A percentile compares a stretch with the other conserved stretches of the same genome.
Evolutionary conservation across 2,888 invertebrate genomes (phyloP).

Genomic region (Petrolisthes cinctipes): DNA sequence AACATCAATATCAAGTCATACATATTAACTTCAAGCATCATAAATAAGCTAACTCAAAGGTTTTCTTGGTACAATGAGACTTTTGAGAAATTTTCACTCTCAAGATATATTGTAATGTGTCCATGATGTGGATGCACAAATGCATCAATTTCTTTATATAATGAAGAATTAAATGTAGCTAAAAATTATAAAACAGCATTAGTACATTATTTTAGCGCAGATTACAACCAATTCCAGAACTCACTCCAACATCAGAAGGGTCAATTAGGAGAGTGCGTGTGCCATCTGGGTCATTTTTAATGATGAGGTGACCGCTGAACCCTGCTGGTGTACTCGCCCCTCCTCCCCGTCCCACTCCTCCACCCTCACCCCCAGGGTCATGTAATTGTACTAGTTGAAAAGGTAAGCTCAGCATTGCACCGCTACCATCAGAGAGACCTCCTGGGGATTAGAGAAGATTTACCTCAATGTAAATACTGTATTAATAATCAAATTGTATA

Average conservation of each 20-base stretch:
- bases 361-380: slow-evolving; percentile 48
- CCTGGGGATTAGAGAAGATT: not conserved
- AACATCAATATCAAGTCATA: not conserved
- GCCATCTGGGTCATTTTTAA: slow-evolving; percentile 51
- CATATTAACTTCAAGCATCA: not conserved
- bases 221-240: not conserved
- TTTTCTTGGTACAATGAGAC: no score
- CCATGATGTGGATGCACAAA: no score
- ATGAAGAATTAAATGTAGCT: not conserved
- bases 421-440: slow-evolving; percentile 34
- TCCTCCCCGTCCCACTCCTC: slow-evolving; percentile 13
- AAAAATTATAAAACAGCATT: not conserved
- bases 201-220: not conserved
- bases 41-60: not conserved
- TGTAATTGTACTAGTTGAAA: slow-evolving; percentile 55
- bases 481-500: no score
- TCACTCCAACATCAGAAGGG: slow-evolving; percentile 41
- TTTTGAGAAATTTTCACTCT: no score
- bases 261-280: slow-evolving; percentile 40
- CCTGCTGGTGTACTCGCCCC: slow-evolving; percentile 7
- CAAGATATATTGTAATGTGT: no score
- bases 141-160: not conserved
- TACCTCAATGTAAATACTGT: no score
- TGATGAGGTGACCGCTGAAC: slow-evolving; percentile 42
- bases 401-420: slow-evolving; percentile 46